phyloP scores from a whole-genome alignment of 2,113 vertebrate genomes.

The Gallinago undulata region DNA sequence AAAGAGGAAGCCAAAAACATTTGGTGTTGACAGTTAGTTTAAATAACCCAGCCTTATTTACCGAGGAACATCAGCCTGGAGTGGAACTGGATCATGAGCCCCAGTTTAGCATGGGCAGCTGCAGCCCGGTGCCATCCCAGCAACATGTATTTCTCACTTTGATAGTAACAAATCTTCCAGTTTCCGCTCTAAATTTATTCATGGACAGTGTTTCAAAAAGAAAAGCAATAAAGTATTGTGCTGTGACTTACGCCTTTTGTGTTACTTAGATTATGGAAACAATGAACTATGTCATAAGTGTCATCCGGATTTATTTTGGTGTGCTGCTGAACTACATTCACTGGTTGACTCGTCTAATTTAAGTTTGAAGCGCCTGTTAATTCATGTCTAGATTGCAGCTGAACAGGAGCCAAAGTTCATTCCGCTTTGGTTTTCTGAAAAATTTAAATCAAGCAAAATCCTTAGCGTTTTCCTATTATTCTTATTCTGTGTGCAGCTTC shows the following conservation, averaged over 20 bases:
- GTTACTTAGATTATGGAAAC: conserved; percentile 52
- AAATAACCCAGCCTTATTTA: not conserved
- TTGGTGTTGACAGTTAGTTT: not conserved
- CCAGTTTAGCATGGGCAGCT: not conserved
- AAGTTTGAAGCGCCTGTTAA: conserved; percentile 33
- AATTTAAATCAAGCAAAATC: conserved; percentile 30
- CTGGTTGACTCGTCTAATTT: conserved; percentile 49
- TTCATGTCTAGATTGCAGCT: conserved; percentile 56
- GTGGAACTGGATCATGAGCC: not conserved
- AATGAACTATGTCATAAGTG: conserved; percentile 56
- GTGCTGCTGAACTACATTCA: conserved; percentile 45
- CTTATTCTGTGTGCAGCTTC: not conserved
- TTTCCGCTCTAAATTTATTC: conserved; percentile 52
- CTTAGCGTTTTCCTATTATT: conserved; percentile 17
- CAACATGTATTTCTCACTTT: not conserved
- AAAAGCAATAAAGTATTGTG: conserved; percentile 41
- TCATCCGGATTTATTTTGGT: conserved; percentile 47
- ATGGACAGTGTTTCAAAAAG: conserved; percentile 18
- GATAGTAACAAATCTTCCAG: not conserved
- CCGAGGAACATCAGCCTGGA: not conserved
- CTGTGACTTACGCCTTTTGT: conserved; percentile 47
- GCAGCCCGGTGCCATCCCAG: not conserved
- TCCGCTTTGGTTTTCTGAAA: conserved; percentile 14
- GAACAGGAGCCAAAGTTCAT: conserved; percentile 62
- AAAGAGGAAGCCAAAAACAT: not conserved